These are phyloP conservation scores for Cephus nigrinus DNA, from an alignment of 2,888 invertebrate species.

Conservation along the genomic window DNA sequence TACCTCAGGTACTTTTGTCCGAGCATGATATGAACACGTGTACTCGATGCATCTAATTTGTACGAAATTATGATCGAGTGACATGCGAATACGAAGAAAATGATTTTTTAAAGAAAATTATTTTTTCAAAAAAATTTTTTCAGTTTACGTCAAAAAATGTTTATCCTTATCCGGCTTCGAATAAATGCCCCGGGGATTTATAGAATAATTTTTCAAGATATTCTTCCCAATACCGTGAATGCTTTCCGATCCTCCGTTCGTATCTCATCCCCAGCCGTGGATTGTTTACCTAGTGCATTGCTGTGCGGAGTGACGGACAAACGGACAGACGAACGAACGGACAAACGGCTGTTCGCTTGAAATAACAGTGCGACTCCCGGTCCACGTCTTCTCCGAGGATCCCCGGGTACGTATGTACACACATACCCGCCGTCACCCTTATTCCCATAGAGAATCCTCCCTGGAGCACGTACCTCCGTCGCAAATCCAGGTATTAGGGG, in stretches of 20 bases:
- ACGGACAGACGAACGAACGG: conserved; percentile 42
- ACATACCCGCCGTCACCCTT: conserved; percentile 1
- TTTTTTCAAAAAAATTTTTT: too few species aligned
- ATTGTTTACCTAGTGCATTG: conserved; percentile 55
- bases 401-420: not conserved
- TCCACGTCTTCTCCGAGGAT: conserved; percentile 16
- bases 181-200: not conserved
- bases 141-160: not conserved
- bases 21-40: not conserved
- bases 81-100: not conserved
- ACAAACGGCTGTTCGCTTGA: conserved; percentile 48
- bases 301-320: conserved; percentile 45
- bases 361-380: conserved; percentile 53
- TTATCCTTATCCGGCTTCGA: not conserved
- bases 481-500: conserved; percentile 1
- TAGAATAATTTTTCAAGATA: not conserved
- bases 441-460: conserved; percentile 6
- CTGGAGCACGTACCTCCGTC: not conserved
- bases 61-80: not conserved
- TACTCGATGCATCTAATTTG: not conserved
- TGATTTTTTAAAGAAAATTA: not conserved
- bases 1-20: not conserved
- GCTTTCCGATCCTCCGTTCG: conserved; percentile 32
- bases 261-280: conserved; percentile 46
- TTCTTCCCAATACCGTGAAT: not conserved